Base-by-base conservation (phyloP, 2,113 vertebrate genomes). In the Cnemophilus loriae region DNA sequence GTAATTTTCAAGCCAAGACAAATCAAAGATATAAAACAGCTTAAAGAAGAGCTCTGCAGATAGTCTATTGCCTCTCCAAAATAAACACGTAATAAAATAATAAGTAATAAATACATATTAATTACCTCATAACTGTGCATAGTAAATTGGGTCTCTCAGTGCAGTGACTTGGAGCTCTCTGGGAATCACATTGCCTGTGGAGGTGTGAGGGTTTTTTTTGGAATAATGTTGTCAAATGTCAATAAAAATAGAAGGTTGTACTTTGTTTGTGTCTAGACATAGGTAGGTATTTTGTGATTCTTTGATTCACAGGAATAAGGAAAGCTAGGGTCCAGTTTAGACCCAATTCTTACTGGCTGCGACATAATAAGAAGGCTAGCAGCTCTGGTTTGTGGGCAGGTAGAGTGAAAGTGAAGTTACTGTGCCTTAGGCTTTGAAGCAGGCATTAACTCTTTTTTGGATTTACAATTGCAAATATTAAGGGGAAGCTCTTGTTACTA, bases 21-120 rank as follows among this genome's bases (percentile, higher is more conserved):
- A 95, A 33, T 46, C 18, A 89, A 44, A 92, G 11, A 20, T 78
- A 78, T 57, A 75, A 70, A 87, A 49, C 22, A 70, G 33, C 30
- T 86, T 90, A 2, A 59, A 90, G 70, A 84, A 74, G 13, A 18
- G 7, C 33, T 83, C 65, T 32, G 63, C 27, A 52, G 41, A 55
- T 76, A 94, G 27, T 60, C 70, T 91, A 55, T 47, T 80, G 50
- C 28, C 33, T 75, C 44, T 95, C 64, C 73, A 95, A 95, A 95
- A 84, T 74, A 93, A 97, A 84, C n/a, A 90, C 2, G 1, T 49
- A 85, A 69, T 86, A 70, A 90, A 93, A 92, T 86, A 88, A 65
- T 57, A 74, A 61, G 47, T 93, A 84, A 90, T 89, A 90, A 91
- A 84, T 92, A 64, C 35, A 17, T 84, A 87, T 52, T 78, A 64